Percentiles rank a stretch among this genome's conserved stretches.
phyloP scores from a whole-genome alignment of 2,113 vertebrate species.

The Motacilla tschutschensis region DNA sequence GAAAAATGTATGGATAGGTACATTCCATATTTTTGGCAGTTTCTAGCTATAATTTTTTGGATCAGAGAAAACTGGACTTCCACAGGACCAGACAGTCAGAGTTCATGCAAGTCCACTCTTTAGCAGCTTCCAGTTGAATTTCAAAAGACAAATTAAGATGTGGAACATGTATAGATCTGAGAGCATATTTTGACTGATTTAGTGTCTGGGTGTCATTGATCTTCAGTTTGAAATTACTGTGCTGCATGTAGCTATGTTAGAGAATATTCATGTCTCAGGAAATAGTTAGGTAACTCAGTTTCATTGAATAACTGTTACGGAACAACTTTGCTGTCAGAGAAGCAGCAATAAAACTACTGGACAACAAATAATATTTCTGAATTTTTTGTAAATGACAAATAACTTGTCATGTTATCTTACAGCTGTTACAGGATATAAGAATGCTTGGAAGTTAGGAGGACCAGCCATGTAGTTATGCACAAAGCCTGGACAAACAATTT shows the following conservation, averaged over 20 bases:
- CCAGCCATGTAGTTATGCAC: neutral
- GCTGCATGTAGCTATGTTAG: neutral
- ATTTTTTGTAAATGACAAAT: neutral
- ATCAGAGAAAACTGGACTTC: neutral
- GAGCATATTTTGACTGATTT: neutral
- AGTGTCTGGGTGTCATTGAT: neutral
- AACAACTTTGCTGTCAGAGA: neutral
- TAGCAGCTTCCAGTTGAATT: neutral
- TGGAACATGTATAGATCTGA: neutral
- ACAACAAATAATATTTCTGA: neutral
- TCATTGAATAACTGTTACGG: neutral
- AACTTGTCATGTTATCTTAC: neutral
- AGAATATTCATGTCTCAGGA: neutral
- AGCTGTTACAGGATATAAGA: neutral
- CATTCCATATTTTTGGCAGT: neutral
- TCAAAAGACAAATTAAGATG: neutral
- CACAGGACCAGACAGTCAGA: neutral
- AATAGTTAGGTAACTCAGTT: neutral
- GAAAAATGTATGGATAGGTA: neutral
- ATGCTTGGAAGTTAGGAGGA: neutral
- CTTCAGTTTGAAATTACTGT: neutral
- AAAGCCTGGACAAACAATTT: neutral
- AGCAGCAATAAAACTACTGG: neutral
- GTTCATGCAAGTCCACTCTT: neutral
- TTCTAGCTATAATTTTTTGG: neutral